A percentile compares a stretch with the other conserved stretches of the same genome.
Evolutionary conservation across 2,888 invertebrate species (phyloP).

Genomic region (Drosophila nr. fundita): DNA sequence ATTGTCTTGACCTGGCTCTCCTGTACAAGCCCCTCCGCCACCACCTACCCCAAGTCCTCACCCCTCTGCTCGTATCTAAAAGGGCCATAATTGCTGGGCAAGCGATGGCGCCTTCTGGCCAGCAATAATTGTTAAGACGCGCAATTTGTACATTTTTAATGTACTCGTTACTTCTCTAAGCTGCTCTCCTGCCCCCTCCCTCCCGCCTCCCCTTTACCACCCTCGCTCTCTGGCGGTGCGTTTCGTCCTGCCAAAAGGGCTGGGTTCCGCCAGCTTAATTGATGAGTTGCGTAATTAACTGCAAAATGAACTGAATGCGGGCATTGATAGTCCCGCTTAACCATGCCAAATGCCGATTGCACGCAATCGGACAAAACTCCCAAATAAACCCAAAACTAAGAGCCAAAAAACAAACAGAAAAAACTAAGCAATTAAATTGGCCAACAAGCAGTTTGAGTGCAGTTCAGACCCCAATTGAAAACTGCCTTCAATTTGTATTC

Average conservation of each 20-base stretch:
- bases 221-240: background rate
- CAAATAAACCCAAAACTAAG: background rate
- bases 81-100: slow-evolving; percentile 71
- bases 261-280: slow-evolving; percentile 63
- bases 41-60: background rate
- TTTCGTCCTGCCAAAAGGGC: slow-evolving; percentile 10
- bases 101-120: slow-evolving; percentile 60
- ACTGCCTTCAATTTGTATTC: background rate
- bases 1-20: slow-evolving; percentile 64
- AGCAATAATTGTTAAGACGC: slow-evolving; percentile 80
- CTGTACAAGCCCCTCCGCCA: background rate
- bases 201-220: background rate
- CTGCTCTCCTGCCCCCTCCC: background rate
- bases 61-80: slow-evolving; percentile 46
- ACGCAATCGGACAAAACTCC: slow-evolving; percentile 41
- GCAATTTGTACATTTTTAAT: slow-evolving; percentile 81
- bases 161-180: slow-evolving; percentile 43
- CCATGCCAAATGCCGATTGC: slow-evolving; percentile 39
- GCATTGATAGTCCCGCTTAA: slow-evolving; percentile 62
- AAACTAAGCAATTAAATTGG: slow-evolving; percentile 12
- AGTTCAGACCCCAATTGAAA: background rate
- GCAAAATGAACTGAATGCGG: slow-evolving; percentile 71
- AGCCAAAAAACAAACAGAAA: background rate
- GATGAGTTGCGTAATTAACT: slow-evolving; percentile 83
- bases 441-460: slow-evolving; percentile 30